Evolutionary conservation across 2,888 invertebrate species (phyloP).

Genomic region (Tupiocoris notatus): DNA sequence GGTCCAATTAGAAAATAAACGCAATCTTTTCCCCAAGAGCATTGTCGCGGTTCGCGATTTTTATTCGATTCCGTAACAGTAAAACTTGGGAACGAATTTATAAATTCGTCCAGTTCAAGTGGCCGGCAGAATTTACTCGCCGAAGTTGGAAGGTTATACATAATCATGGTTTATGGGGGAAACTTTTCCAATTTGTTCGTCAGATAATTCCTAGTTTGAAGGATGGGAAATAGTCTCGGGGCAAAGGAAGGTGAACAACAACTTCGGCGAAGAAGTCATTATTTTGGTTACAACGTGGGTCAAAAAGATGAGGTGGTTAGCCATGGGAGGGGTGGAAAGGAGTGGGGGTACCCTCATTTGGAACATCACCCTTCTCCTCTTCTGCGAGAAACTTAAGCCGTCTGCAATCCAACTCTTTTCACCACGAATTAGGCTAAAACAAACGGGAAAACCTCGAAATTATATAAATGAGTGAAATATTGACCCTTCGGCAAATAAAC

Average conservation of each 20-base stretch:
- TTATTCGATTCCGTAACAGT: too few species aligned
- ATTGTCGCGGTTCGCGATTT: too few species aligned
- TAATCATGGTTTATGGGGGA: not conserved
- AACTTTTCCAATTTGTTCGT: not conserved
- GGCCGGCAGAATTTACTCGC: not conserved
- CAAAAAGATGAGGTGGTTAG: not conserved
- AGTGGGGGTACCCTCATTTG: not conserved
- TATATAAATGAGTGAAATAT: too few species aligned
- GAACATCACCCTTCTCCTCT: too few species aligned
- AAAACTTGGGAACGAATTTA: not conserved
- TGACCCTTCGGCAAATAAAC: too few species aligned
- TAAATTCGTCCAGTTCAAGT: not conserved
- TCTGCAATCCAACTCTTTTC: too few species aligned
- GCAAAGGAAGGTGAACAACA: not conserved
- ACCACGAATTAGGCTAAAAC: too few species aligned
- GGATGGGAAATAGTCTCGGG: not conserved
- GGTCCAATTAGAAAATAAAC: too few species aligned
- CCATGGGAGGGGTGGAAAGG: not conserved
- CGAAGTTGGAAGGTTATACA: not conserved
- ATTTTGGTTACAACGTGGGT: not conserved
- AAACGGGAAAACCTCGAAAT: too few species aligned
- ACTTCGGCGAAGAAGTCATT: not conserved
- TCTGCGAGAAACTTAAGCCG: too few species aligned
- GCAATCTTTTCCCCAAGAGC: too few species aligned
- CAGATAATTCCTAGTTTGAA: not conserved